Percentiles rank a stretch among this genome's conserved stretches.
These are phyloP conservation scores for Scophthalmus maximus DNA, from an alignment of 2,113 vertebrate species.

Conservation along the genomic window DNA sequence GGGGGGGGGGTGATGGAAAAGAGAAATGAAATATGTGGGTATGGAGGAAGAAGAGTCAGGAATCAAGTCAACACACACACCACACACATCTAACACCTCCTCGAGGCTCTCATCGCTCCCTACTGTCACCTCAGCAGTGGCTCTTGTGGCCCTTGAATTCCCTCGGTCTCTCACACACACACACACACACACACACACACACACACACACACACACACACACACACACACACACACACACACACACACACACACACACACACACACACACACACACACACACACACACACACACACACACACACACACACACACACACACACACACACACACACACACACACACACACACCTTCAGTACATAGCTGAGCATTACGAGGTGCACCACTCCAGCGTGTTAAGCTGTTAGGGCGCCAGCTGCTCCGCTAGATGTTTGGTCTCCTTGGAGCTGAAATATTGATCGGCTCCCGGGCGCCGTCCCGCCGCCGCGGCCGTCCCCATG, in stretches of 20 bases:
- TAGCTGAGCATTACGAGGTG: slow-evolving; percentile 52
- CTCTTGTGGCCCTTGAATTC: slow-evolving; percentile 53
- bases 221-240: slow-evolving; percentile 42
- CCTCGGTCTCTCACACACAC: slow-evolving; percentile 28
- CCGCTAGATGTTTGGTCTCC: slow-evolving; percentile 72
- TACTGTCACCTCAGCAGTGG: slow-evolving; percentile 50
- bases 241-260: slow-evolving; percentile 45
- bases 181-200: slow-evolving; percentile 43
- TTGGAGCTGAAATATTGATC: slow-evolving; percentile 79
- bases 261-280: slow-evolving; percentile 43
- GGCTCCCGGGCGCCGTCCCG: slow-evolving; percentile 59
- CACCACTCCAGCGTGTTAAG: slow-evolving; percentile 73
- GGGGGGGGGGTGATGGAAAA: slow-evolving; percentile 20
- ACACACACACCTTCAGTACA: slow-evolving; percentile 43
- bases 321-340: slow-evolving; percentile 37
- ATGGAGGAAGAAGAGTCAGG: slow-evolving; percentile 40
- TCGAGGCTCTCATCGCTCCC: slow-evolving; percentile 52
- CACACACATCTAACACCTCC: slow-evolving; percentile 46
- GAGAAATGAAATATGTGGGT: slow-evolving; percentile 23
- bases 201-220: no score
- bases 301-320: slow-evolving; percentile 45
- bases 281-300: slow-evolving; percentile 40
- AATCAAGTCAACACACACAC: slow-evolving; percentile 41
- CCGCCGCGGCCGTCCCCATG: slow-evolving; percentile 55
- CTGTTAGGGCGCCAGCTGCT: slow-evolving; percentile 78